Evolutionary conservation across 2,797 vertebrate genomes (phyloP).

Genomic region (Labeo calbasu): DNA sequence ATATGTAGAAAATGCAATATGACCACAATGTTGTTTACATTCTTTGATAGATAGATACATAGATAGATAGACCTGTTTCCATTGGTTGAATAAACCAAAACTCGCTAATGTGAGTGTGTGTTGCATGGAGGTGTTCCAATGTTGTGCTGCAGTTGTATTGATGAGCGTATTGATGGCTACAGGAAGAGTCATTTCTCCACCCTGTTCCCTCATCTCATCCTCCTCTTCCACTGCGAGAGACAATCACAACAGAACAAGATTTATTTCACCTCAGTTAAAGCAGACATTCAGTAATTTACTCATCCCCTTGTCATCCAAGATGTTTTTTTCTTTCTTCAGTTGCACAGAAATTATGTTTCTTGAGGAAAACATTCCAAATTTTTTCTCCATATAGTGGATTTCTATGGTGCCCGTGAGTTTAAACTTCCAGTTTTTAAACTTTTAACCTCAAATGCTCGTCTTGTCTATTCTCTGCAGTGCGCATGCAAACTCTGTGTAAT

Average conservation of each 20-base stretch:
- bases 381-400: too few relatives aligned
- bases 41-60: not conserved
- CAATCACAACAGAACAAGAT: slow-evolving; percentile 13
- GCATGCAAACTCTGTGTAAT: too few relatives aligned
- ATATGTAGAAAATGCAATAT: not conserved
- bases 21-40: not conserved
- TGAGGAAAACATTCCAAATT: too few relatives aligned
- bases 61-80: not conserved
- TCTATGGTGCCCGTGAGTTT: too few relatives aligned
- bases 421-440: too few relatives aligned
- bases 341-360: too few relatives aligned
- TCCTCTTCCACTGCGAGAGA: not conserved
- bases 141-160: slow-evolving; percentile 33
- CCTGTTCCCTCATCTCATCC: not conserved
- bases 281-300: too few relatives aligned
- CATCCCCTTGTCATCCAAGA: too few relatives aligned
- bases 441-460: too few relatives aligned
- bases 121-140: not conserved
- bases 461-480: too few relatives aligned
- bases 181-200: slow-evolving; percentile 10
- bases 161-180: slow-evolving; percentile 25
- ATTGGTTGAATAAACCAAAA: slow-evolving; percentile 17
- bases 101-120: not conserved
- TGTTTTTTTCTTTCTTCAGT: too few relatives aligned
- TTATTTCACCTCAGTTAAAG: not conserved